phyloP scores from a whole-genome alignment of 2,888 invertebrate species.

The Lasioglossum malachurum region DNA sequence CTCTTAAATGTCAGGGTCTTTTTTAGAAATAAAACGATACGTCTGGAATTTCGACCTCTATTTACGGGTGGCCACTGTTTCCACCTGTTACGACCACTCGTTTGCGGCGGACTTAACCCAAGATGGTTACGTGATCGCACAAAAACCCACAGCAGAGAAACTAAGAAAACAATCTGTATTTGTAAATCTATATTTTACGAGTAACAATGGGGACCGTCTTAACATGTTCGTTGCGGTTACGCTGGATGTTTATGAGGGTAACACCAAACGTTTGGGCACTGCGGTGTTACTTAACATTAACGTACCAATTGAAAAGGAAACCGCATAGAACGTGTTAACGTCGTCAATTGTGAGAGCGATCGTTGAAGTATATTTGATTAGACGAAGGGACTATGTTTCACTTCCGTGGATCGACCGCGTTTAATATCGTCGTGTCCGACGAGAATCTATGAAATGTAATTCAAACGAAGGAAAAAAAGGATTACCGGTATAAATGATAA shows the following conservation, averaged over 20 bases:
- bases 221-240: slow-evolving; percentile 2
- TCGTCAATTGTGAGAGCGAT: slow-evolving; percentile 8
- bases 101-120: slow-evolving; percentile 26
- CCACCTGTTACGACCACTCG: slow-evolving; percentile 22
- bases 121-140: slow-evolving; percentile 53
- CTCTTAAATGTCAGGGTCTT: not conserved
- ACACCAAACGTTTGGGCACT: not conserved
- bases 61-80: not conserved
- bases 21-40: not conserved
- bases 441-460: slow-evolving; percentile 21
- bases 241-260: not conserved
- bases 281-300: not conserved
- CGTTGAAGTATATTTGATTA: slow-evolving; percentile 9
- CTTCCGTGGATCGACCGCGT: slow-evolving; percentile 43
- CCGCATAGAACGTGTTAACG: slow-evolving; percentile 3
- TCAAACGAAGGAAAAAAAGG: slow-evolving; percentile 19
- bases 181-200: slow-evolving; percentile 57
- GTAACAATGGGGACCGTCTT: slow-evolving; percentile 11
- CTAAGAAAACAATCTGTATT: slow-evolving; percentile 22
- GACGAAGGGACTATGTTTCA: slow-evolving; percentile 43
- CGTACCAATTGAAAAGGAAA: not conserved
- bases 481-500: slow-evolving; percentile 25
- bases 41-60: slow-evolving; percentile 29
- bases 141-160: slow-evolving; percentile 32
- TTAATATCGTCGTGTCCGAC: slow-evolving; percentile 41